Percentiles rank a stretch among this genome's conserved stretches.
phyloP scores from a whole-genome alignment of 2,888 invertebrate species.

The Platypus cylindrus region DNA sequence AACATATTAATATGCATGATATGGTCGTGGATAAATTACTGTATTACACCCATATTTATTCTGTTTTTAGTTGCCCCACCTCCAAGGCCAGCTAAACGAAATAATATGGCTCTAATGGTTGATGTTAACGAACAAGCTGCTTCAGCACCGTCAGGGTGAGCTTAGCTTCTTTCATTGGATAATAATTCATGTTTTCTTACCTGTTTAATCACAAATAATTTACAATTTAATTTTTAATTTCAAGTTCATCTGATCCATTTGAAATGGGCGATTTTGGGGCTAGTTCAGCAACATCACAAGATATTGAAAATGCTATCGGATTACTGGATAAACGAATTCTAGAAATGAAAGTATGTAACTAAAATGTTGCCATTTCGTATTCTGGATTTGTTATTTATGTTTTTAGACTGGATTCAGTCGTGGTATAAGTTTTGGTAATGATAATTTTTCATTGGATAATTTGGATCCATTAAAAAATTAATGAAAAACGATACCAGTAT shows the following conservation, averaged over 20 bases:
- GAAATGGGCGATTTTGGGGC: constrained; percentile 64
- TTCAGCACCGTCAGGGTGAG: no score
- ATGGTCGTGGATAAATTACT: not conserved
- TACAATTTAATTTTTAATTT: no score
- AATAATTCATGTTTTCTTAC: no score
- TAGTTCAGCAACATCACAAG: constrained; percentile 40
- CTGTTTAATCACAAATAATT: no score
- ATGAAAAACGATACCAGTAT: no score
- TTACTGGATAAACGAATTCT: constrained; percentile 68
- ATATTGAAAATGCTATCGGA: constrained; percentile 62
- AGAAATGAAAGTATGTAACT: constrained; percentile 64
- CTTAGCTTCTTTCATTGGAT: no score
- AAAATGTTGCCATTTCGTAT: not conserved
- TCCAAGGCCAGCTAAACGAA: constrained; percentile 56
- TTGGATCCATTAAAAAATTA: constrained; percentile 78
- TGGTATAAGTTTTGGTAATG: constrained; percentile 77
- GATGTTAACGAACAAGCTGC: no score
- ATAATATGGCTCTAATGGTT: constrained; percentile 24
- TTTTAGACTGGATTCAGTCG: constrained; percentile 80
- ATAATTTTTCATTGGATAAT: constrained; percentile 89
- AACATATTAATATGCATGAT: not conserved
- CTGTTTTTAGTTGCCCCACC: constrained; percentile 77
- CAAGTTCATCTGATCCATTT: constrained; percentile 55
- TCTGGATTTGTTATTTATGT: constrained; percentile 16
- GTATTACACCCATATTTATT: not conserved